Evolutionary conservation across 1,140 invertebrate genomes (phyloP), one percentile per base, ranked within the genome.

Genomic region (Charaxes varanes): DNA sequence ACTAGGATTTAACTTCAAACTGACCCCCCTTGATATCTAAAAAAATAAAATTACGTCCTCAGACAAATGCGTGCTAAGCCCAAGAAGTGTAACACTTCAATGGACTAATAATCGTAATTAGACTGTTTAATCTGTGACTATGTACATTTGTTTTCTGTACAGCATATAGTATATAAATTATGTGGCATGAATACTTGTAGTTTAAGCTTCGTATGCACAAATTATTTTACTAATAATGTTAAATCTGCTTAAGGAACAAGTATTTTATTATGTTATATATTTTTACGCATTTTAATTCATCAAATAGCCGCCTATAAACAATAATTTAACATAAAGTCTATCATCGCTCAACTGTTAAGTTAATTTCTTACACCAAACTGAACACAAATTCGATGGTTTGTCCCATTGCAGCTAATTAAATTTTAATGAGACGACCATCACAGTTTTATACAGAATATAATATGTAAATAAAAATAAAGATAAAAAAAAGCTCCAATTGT

Each of bases 201-300:
- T 45, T 41, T 69, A 66, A 59, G 63, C 64, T 73, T 70, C 48
- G 42, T 61, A 62, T 71, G 71, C 71, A 72, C 67, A 68, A 67
- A 54, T 33, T 58, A 62, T 61, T 61, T 41, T 61, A 46, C 34
- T 56, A 40, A 44, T 54, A 47, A 47, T 23, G 31, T 41, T 47
- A 26, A 31, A 30, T 45, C 34, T 32, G 28, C 27, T 3, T 46
- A 40, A 34, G 43, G 7, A 40, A 46, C 36, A 10, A 46, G 35
- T 40, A 46, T 46, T 46, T 46, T 46, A 46, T 10, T 40, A 24
- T 12, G 21, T 37, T 45, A 37, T 45, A 23, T 33, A 22, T 34
- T 34, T 27, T 27, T 42, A 27, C 14, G 13, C 13, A 24, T 13
- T 24, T 24, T 5, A 6, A 34, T 33, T 24, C 18, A 21, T 17